Evolutionary conservation across 2,113 vertebrate genomes (phyloP).

Genomic region (Nibea coibor): DNA sequence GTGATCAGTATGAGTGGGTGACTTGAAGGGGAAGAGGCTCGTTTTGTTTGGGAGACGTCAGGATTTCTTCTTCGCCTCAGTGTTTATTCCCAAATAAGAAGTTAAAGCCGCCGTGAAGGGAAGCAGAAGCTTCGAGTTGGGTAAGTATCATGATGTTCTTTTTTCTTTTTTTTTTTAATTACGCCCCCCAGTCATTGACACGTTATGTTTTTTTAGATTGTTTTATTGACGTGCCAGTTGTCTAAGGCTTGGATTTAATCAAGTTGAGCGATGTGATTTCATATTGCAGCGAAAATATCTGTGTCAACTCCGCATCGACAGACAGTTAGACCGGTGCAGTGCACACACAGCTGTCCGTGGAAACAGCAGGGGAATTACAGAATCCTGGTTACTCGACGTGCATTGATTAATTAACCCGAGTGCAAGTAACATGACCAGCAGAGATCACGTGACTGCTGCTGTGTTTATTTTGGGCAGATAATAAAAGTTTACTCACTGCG

Average conservation of each 20-base stretch:
- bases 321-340: conserved; percentile 24
- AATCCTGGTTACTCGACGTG: conserved; percentile 4
- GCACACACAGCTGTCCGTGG: not conserved
- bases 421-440: not conserved
- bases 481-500: not conserved
- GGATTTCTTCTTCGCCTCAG: not conserved
- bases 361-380: conserved; percentile 10
- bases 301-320: conserved; percentile 16
- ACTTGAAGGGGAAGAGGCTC: not conserved
- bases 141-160: conserved; percentile 48
- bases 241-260: not conserved
- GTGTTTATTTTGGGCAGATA: not conserved
- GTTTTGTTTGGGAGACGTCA: not conserved
- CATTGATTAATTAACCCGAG: conserved; percentile 37
- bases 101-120: not conserved
- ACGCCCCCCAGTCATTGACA: not conserved
- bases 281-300: not conserved
- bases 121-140: conserved; percentile 20
- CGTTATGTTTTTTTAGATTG: no score
- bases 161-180: not conserved
- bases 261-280: not conserved
- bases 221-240: not conserved
- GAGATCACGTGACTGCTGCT: not conserved
- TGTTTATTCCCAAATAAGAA: conserved; percentile 1
- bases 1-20: not conserved